Conservation (phyloP, 2,888 invertebrate genomes). For the Phaonia tiefii region DNA sequence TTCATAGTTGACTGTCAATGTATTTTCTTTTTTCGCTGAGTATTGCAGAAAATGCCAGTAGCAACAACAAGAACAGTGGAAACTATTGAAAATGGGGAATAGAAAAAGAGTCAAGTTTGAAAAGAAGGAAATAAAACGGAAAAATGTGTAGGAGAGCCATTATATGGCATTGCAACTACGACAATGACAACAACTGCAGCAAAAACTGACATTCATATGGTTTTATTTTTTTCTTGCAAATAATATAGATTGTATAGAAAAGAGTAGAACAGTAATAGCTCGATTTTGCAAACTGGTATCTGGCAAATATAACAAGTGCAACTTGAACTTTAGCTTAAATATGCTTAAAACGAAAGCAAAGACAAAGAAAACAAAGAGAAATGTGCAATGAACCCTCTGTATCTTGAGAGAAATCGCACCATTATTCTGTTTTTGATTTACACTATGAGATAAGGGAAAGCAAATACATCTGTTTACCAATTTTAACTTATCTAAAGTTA, state of each 20-base stretch:
- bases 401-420: too few species aligned
- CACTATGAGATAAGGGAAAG: too few species aligned
- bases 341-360: too few species aligned
- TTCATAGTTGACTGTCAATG: slow-evolving; percentile 51
- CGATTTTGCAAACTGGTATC: too few species aligned
- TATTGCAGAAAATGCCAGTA: not conserved
- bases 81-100: slow-evolving; percentile 28
- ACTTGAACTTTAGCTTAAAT: too few species aligned
- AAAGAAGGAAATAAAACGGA: slow-evolving; percentile 18
- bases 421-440: too few species aligned
- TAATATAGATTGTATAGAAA: not conserved
- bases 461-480: too few species aligned
- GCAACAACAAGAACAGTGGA: not conserved
- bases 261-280: not conserved
- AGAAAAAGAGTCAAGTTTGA: slow-evolving; percentile 24
- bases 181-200: slow-evolving; percentile 24
- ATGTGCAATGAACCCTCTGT: too few species aligned
- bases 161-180: slow-evolving; percentile 57
- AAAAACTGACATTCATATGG: slow-evolving; percentile 26
- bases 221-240: slow-evolving; percentile 48
- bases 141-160: slow-evolving; percentile 53
- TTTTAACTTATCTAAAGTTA: too few species aligned
- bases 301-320: too few species aligned
- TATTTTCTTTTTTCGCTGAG: slow-evolving; percentile 19
- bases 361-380: too few species aligned